Evolutionary conservation across 37 sponge, comb jelly and placozoan genomes (phyloP).

Genomic region (Chondrosia reniformis): DNA sequence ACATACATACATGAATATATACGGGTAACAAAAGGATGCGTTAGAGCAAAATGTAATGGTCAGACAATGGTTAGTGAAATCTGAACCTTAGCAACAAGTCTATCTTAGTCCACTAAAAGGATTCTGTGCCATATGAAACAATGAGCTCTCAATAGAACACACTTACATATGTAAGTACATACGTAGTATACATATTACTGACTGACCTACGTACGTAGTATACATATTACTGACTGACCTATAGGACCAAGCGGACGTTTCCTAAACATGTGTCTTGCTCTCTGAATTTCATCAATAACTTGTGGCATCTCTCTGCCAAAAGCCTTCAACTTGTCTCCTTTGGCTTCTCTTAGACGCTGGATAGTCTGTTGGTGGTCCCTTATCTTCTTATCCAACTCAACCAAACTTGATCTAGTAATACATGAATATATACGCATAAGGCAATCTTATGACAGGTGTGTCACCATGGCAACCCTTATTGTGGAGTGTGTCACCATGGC

Average conservation of each 20-base stretch:
- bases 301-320: constrained; percentile 56
- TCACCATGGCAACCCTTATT: background rate
- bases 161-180: background rate
- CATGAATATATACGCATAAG: no score
- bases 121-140: background rate
- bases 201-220: background rate
- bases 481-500: background rate
- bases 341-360: constrained; percentile 28
- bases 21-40: background rate
- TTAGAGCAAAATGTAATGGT: no score
- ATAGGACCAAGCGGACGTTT: constrained; percentile 65
- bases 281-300: constrained; percentile 37
- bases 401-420: background rate
- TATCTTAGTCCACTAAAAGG: background rate
- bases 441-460: no score
- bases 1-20: background rate
- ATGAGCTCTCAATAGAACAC: background rate
- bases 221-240: constrained; percentile 29
- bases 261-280: constrained; percentile 24
- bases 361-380: constrained; percentile 28
- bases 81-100: no score
- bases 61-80: no score
- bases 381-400: background rate
- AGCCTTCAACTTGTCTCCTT: constrained; percentile 30
- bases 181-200: background rate